phyloP scores from a whole-genome alignment of 2,888 invertebrate genomes.

The Axea sp. region DNA sequence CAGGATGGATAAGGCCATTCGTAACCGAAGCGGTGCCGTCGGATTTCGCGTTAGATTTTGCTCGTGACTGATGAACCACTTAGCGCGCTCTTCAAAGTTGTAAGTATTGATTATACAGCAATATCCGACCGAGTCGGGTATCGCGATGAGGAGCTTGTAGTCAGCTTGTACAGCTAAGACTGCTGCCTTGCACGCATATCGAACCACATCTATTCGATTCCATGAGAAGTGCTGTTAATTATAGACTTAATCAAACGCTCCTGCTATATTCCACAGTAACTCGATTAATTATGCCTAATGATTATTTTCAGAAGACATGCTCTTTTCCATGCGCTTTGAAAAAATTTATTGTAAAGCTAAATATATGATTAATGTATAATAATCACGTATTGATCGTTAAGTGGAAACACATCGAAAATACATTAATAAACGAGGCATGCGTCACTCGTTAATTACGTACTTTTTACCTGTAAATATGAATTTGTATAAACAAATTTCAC shows the following conservation, averaged over 20 bases:
- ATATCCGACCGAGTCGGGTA: conserved; percentile 54
- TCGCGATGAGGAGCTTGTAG: conserved; percentile 40
- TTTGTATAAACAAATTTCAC: too few species aligned
- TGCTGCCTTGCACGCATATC: conserved; percentile 43
- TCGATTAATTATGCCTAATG: conserved; percentile 29
- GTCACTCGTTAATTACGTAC: too few species aligned
- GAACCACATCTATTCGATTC: conserved; percentile 53
- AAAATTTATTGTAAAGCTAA: too few species aligned
- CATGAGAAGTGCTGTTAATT: conserved; percentile 51
- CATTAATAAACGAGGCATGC: too few species aligned
- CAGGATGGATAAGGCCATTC: conserved; percentile 56
- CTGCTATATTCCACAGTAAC: background rate
- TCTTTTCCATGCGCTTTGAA: too few species aligned
- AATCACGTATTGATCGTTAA: too few species aligned
- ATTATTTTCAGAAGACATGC: background rate
- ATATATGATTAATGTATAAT: too few species aligned
- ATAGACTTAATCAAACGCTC: conserved; percentile 34
- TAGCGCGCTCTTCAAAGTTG: conserved; percentile 58
- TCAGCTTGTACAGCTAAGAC: conserved; percentile 36
- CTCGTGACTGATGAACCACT: conserved; percentile 63
- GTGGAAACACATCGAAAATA: too few species aligned
- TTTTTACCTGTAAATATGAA: too few species aligned
- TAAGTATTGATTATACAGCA: conserved; percentile 61
- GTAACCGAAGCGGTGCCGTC: conserved; percentile 38
- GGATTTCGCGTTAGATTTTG: conserved; percentile 50